Evolutionary conservation across 2,888 invertebrate species (phyloP), one percentile per base, ranked within the genome.

Genomic region (Apodemia mormo): DNA sequence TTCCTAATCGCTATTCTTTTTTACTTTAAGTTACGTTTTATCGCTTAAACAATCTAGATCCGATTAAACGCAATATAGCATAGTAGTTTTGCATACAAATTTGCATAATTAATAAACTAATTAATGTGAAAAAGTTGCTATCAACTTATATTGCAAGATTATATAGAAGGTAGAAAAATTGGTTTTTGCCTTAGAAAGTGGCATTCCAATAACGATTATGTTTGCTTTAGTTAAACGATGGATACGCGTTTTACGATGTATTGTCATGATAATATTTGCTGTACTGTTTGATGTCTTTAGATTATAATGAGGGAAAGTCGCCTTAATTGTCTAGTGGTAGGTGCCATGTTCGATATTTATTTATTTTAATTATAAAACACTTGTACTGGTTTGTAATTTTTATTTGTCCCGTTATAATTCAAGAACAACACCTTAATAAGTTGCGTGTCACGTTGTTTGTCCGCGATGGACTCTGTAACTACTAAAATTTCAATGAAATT

Each of bases 51-150:
- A 84, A 90, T 90, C 89, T 86, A 81, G 78, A 87, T 88, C 83
- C 83, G 81, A 85, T 85, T 87, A 88, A 89, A 90, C 87, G 85
- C 81, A 84, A 84, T 45, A 45, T 88, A 87, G 82, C 86, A 90
- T 89, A 87, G 86, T 80, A 81, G 85, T 90, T 88, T 90, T 90
- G 87, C 91, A 89, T 86, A 87, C 84, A 84, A 86, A 89, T 91
- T 89, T 86, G 84, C 90, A 91, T 91, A 90, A 89, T 91, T 91
- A 89, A 89, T 91, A 86, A 85, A 87, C 86, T 89, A 90, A 90
- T 92, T 90, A 90, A 86, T 85, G 80, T 80, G 82, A 83, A 88
- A 87, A 87, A 86, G 75, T 79, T 73, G 65, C 73, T 75, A 72
- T 69, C 73, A 64, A 70, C 33, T 61, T 58, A 58, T 58, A 14